Evolutionary conservation across 2,888 invertebrate genomes (phyloP), one percentile per base, ranked within the genome.

Genomic region (Esperia sulphurella): DNA sequence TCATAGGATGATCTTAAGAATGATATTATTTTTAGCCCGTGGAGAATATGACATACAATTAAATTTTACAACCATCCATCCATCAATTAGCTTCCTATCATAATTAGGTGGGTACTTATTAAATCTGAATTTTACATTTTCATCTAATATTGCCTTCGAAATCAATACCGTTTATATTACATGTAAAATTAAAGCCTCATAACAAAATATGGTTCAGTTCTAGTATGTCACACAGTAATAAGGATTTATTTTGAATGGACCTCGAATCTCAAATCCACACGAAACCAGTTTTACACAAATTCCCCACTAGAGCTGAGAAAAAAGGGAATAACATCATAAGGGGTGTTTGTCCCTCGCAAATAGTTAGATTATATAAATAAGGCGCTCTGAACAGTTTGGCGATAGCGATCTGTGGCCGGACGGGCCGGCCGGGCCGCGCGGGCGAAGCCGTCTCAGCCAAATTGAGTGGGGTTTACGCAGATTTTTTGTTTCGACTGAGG

Each of bases 341-440:
- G 86, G 81, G 81, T 81, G 81, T 77, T 82, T 79, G 83, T 85
- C 84, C 86, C 83, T 80, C 73, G 68, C 82, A 84, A 87, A 87
- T 83, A 84, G 85, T 84, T 79, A 87, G 85, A 87, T 89, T 87
- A 86, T 85, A 87, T 87, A 88, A 88, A 88, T 88, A 88, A 87
- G 83, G 77, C 83, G 81, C 76, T 75, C 79, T 73, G 76, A 77
- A 79, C 78, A 75, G 77, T 77, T 78, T 75, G 69, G 64, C 74
- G 86, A 87, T 87, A 79, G 79, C 65, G 74, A 87, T 86, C 87
- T 81, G 83, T 60, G 80, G 82, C 68, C 74, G 71, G 71, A 57
- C 59, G 31, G 53, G 49, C 49, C 55, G 58, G 54, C 39, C 45
- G 44, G 50, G 21, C 59, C 59, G 58, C 55, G 57, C 56, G 59